Percentiles rank a stretch among this genome's conserved stretches.
These are phyloP conservation scores for Empidonax traillii DNA, from an alignment of 2,113 vertebrate genomes.

Conservation along the genomic window DNA sequence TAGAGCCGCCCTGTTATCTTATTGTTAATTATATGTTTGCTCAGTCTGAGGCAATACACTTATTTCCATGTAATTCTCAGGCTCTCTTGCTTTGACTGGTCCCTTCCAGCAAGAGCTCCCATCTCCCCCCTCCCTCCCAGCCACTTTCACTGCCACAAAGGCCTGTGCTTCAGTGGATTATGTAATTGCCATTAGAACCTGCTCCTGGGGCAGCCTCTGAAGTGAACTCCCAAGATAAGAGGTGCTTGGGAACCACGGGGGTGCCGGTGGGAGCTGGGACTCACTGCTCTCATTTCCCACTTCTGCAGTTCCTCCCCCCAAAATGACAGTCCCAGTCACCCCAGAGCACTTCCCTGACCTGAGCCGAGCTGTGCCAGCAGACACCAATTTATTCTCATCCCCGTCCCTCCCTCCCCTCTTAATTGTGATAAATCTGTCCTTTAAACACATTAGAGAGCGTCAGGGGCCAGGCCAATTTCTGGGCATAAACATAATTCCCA, in stretches of 20 bases:
- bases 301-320: background rate
- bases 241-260: background rate
- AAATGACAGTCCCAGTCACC: background rate
- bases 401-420: background rate
- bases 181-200: background rate
- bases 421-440: background rate
- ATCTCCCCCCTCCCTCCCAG: background rate
- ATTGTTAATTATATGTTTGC: conserved; percentile 45
- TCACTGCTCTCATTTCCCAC: background rate
- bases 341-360: background rate
- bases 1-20: conserved; percentile 6
- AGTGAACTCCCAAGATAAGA: background rate
- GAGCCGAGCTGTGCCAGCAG: background rate
- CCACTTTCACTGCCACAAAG: background rate
- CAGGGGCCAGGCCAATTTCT: background rate
- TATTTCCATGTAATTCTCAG: background rate
- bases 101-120: background rate
- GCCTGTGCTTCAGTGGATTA: rapidly evolving
- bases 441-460: rapidly evolving
- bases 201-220: background rate
- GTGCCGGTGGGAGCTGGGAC: background rate
- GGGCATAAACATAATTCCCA: background rate
- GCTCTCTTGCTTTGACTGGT: background rate
- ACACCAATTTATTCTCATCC: background rate
- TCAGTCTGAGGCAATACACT: background rate